Percentiles rank a stretch among this genome's conserved stretches.
phyloP scores from a whole-genome alignment of 2,113 vertebrate genomes.

The Pollimyrus isidori region DNA sequence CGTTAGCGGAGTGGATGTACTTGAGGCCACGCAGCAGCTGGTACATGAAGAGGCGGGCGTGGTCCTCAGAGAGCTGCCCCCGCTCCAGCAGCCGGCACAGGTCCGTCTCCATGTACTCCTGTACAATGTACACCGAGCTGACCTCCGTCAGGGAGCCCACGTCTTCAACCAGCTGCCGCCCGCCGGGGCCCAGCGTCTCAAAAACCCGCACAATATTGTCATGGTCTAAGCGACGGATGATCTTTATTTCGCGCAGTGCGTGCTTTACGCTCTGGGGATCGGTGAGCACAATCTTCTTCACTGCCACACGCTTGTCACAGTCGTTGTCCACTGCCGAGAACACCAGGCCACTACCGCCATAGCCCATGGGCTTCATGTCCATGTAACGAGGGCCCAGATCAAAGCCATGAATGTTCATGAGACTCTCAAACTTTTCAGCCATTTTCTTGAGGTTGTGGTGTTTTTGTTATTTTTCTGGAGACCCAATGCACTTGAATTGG shows the following conservation, averaged over 20 bases:
- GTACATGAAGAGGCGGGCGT: slow-evolving; percentile 98
- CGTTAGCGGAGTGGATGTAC: slow-evolving; percentile 98
- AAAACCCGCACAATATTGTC: slow-evolving; percentile 99
- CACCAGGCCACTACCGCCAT: slow-evolving; percentile 92
- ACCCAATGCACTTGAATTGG: not conserved
- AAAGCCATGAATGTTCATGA: slow-evolving; percentile 99
- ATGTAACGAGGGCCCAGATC: slow-evolving; percentile 96
- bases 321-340: slow-evolving; percentile 97
- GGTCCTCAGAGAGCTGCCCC: slow-evolving; percentile 87
- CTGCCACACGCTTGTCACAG: slow-evolving; percentile 95
- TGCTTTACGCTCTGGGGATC: slow-evolving; percentile 98
- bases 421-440: slow-evolving; percentile 98
- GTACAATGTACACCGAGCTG: slow-evolving; percentile 97
- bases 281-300: slow-evolving; percentile 97
- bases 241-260: slow-evolving; percentile 96
- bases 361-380: slow-evolving; percentile 97
- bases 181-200: slow-evolving; percentile 92
- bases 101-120: slow-evolving; percentile 99
- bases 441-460: slow-evolving; percentile 52
- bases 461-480: not conserved
- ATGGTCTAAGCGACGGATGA: slow-evolving; percentile 93
- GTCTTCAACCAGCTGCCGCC: slow-evolving; percentile 82
- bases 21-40: slow-evolving; percentile 98
- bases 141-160: slow-evolving; percentile 89
- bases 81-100: slow-evolving; percentile 90